Evolutionary conservation across 2,113 vertebrate genomes (phyloP), one percentile per base, ranked within the genome.

Genomic region (Pithys albifrons): DNA sequence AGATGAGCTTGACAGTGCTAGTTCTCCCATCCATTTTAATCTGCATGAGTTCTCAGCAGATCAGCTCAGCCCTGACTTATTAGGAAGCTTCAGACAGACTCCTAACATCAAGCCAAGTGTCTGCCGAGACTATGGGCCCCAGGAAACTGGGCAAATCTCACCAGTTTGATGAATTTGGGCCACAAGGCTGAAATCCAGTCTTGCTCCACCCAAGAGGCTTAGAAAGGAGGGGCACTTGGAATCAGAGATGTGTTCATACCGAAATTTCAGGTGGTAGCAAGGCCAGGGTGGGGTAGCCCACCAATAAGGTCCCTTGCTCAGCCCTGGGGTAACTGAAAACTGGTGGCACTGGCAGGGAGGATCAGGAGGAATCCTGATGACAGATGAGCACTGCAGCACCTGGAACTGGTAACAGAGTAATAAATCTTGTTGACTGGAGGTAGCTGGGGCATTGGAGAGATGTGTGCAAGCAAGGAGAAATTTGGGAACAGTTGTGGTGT

Each of bases 401-500:
- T 74, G 92, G 29, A 43, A 6, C 5, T 46, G 24, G 2, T 54
- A 73, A 54, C 0, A 0, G 64, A 23, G 5, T 27, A 15, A 70
- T 16, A 35, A 59, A 58, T 10, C 12, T 25, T 0, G 0, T 3
- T 62, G 24, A 58, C 5, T 1, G 6, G 16, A 23, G 23, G 2
- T 8, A 8, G 20, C 4, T 3, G 19, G 35, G 7, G 37, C 0
- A 0, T 1, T 33, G 22, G 14, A 33, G 13, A 48, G n/a, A 29
- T 10, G 13, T 14, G 5, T 33, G 11, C 0, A 4, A 37, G n/a
- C 1, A 33, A 16, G 35, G 41, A 41, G 80, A 7, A 14, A 3
- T 2, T 2, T 16, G 7, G 7, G 15, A 25, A 15, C 0, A 0
- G 2, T 61, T 57, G 4, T 76, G 24, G 8, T 17, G 0, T 4